Percentiles rank a stretch among this genome's conserved stretches.
Evolutionary conservation across 2,888 invertebrate species (phyloP).

Genomic region (Apotomis betuletana): DNA sequence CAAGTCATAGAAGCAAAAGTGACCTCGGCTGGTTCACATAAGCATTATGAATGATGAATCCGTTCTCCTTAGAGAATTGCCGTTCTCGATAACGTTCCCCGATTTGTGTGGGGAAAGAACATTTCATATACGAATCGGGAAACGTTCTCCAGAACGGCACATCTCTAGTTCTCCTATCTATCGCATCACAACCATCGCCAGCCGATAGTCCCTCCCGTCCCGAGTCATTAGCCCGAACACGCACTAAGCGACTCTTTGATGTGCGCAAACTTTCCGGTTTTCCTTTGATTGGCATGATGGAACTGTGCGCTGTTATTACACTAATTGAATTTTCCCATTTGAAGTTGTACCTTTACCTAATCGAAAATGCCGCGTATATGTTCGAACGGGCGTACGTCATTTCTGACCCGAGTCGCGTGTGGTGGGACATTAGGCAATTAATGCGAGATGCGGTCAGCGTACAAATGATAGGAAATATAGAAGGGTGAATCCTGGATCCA

Average conservation of each 20-base stretch:
- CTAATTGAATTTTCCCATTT: slow-evolving; percentile 74
- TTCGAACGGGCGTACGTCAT: slow-evolving; percentile 2
- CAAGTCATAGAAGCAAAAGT: neutral
- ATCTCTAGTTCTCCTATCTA: neutral
- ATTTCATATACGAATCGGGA: too few species aligned
- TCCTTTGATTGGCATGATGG: slow-evolving; percentile 81
- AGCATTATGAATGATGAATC: neutral
- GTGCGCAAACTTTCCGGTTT: slow-evolving; percentile 77
- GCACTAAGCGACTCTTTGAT: slow-evolving; percentile 78
- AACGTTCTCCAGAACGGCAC: too few species aligned
- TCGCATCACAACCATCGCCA: neutral
- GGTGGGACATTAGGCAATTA: slow-evolving; percentile 30
- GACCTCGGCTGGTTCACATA: neutral
- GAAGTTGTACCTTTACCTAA: slow-evolving; percentile 13
- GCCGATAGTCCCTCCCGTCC: slow-evolving; percentile 53
- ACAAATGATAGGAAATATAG: slow-evolving; percentile 14
- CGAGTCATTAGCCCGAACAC: slow-evolving; percentile 62
- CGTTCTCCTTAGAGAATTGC: too few species aligned
- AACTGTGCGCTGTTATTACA: slow-evolving; percentile 77
- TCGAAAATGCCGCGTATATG: slow-evolving; percentile 16
- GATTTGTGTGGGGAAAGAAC: too few species aligned
- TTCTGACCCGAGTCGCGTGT: slow-evolving; percentile 8
- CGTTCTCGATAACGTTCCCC: too few species aligned
- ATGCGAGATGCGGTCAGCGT: slow-evolving; percentile 16
- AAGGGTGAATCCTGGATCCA: neutral